Percentiles rank a stretch among this genome's conserved stretches.
These are phyloP conservation scores for Pimephales promelas DNA, from an alignment of 2,113 vertebrate species.

Conservation along the genomic window DNA sequence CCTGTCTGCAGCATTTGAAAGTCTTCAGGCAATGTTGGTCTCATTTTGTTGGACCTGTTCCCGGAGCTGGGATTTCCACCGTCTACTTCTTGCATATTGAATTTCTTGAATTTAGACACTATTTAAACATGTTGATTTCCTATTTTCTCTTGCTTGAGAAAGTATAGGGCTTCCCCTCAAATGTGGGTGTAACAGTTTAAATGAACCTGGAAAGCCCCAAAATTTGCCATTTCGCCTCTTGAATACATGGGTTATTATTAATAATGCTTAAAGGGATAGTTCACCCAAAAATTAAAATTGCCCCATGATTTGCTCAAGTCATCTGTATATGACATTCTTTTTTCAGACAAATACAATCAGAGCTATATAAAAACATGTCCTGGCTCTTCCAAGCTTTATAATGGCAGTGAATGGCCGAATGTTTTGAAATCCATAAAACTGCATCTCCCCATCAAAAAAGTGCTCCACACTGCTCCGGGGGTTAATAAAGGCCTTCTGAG, in stretches of 20 bases:
- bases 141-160: not conserved
- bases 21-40: not conserved
- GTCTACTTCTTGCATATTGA: not conserved
- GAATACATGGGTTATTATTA: not conserved
- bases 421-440: too few relatives aligned
- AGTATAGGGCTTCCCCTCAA: not conserved
- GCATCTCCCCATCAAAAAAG: too few relatives aligned
- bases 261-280: not conserved
- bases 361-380: too few relatives aligned
- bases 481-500: too few relatives aligned
- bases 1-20: not conserved
- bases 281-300: too few relatives aligned
- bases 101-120: not conserved
- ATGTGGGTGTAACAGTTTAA: not conserved
- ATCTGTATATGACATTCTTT: too few relatives aligned
- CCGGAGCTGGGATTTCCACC: not conserved
- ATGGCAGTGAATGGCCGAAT: too few relatives aligned
- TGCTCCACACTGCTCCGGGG: too few relatives aligned
- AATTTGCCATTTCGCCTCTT: not conserved
- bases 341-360: too few relatives aligned
- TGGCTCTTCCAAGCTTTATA: too few relatives aligned
- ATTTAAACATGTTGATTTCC: not conserved
- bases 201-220: not conserved
- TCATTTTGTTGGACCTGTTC: not conserved
- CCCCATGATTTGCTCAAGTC: too few relatives aligned